A percentile compares a stretch with the other conserved stretches of the same genome.
Conservation (phyloP, 92 coral and sea anemone genomes). For the Phenganax marumi region DNA sequence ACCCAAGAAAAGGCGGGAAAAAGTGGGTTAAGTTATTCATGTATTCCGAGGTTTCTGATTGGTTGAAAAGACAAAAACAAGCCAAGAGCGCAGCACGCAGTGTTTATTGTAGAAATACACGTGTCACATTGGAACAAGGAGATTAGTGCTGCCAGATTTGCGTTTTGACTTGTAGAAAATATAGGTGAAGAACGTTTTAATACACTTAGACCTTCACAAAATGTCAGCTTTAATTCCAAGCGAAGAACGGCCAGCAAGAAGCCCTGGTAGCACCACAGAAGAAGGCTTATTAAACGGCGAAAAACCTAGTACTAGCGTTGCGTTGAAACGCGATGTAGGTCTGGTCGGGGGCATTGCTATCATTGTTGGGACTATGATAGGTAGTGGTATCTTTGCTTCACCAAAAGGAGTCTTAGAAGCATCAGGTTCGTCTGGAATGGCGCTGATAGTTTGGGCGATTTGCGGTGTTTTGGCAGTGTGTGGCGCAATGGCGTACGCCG, state of each 20-base stretch:
- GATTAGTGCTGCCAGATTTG: background rate
- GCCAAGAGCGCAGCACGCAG: background rate
- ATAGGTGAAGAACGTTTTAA: background rate
- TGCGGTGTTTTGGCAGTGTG: constrained; percentile 74
- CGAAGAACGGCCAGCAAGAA: constrained; percentile 30
- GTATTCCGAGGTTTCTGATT: constrained; percentile 1
- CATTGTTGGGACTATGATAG: constrained; percentile 82
- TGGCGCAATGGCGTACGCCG: constrained; percentile 75
- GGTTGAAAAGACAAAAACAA: constrained; percentile 4
- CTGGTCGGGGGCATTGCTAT: constrained; percentile 60
- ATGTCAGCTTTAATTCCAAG: constrained; percentile 5
- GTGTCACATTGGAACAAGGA: background rate
- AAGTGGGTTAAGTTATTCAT: background rate
- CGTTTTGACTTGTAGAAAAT: background rate
- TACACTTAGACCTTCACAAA: background rate
- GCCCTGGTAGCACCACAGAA: background rate
- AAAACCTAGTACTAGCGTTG: background rate
- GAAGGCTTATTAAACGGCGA: constrained; percentile 8
- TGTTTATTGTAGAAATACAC: background rate
- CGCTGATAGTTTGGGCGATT: constrained; percentile 71
- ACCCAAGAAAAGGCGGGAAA: constrained; percentile 5
- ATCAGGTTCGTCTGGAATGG: constrained; percentile 64
- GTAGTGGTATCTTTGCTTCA: constrained; percentile 80
- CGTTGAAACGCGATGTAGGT: constrained; percentile 68
- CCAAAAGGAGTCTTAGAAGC: constrained; percentile 68